Evolutionary conservation across 2,888 invertebrate species (phyloP), one percentile per base, ranked within the genome.

Genomic region (Drosophila sordidula): DNA sequence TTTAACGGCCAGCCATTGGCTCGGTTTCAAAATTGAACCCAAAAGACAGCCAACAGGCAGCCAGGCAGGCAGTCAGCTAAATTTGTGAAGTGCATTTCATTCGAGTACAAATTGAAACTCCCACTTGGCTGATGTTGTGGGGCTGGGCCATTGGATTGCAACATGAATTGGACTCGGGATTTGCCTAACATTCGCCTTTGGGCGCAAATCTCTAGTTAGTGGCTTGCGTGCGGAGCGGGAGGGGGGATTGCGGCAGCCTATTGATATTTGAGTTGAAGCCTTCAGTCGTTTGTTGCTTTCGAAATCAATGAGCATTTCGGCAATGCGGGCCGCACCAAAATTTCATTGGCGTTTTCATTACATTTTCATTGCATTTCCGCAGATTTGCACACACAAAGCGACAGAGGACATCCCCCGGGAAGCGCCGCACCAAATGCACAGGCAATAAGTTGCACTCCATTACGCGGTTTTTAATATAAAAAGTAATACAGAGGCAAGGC

Each of bases 401-500:
- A 42, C 44, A 18, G 22, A 16, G 45, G 42, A 3, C 18, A 16
- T 14, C 46, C 16, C 12, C 41, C 22, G 25, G 22, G 25, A 32
- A 42, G 34, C n/a, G 18, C 25, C 26, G 9, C 29, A 29, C 29
- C 78, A 58, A 81, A 52, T 80, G 70, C 85, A 70, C 69, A 74
- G 63, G 80, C 88, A 83, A 80, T 83, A 88, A 88, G 89, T 77
- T 83, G 80, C 87, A 83, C 87, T 83, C 77, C 73, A 82, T 82
- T 83, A 87, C 73, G 86, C 74, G 77, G 77, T 68, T 88, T 88
- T 83, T 80, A 80, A 83, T 88, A 86, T 62, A 55, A 52, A 50
- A 58, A 34, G 32, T 11, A 45, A 45, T 26, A 51, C 22, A 18
- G 22, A 18, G 18, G n/a, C 29, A 25, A 6, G 8, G 2, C 12